Evolutionary conservation across 2,888 invertebrate genomes (phyloP).

Genomic region (Parnassius apollo): DNA sequence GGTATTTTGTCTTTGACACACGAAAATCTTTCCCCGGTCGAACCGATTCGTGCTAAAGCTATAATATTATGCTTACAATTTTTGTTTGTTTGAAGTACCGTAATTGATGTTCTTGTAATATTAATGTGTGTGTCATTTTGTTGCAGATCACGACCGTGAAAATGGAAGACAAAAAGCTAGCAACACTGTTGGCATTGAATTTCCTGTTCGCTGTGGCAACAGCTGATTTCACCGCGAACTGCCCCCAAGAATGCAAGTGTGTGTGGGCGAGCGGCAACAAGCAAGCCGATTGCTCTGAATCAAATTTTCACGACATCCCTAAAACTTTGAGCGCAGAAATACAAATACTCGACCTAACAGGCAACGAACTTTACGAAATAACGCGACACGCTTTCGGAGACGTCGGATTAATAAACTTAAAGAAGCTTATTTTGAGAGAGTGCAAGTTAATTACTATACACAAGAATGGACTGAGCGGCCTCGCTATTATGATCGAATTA

Average conservation of each 20-base stretch:
- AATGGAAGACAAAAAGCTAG: conserved; percentile 55
- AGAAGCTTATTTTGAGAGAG: conserved; percentile 88
- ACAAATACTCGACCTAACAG: conserved; percentile 86
- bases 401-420: conserved; percentile 88
- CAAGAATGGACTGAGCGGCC: conserved; percentile 87
- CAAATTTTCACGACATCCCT: conserved; percentile 86
- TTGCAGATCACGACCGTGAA: conserved; percentile 57
- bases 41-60: too few species aligned
- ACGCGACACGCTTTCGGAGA: conserved; percentile 84
- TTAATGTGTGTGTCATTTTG: conserved; percentile 42
- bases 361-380: conserved; percentile 85
- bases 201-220: conserved; percentile 51
- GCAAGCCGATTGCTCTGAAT: conserved; percentile 88
- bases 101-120: conserved; percentile 21
- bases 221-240: conserved; percentile 81
- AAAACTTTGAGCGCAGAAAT: conserved; percentile 86
- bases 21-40: too few species aligned
- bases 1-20: too few species aligned
- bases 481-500: conserved; percentile 90
- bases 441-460: conserved; percentile 88
- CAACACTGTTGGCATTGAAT: conserved; percentile 41
- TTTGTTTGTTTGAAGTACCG: too few species aligned
- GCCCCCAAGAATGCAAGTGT: conserved; percentile 87
- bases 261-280: conserved; percentile 93
- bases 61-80: too few species aligned